Base-by-base conservation (phyloP, 2,797 vertebrate genomes). In the Sarcophilus harrisii region DNA sequence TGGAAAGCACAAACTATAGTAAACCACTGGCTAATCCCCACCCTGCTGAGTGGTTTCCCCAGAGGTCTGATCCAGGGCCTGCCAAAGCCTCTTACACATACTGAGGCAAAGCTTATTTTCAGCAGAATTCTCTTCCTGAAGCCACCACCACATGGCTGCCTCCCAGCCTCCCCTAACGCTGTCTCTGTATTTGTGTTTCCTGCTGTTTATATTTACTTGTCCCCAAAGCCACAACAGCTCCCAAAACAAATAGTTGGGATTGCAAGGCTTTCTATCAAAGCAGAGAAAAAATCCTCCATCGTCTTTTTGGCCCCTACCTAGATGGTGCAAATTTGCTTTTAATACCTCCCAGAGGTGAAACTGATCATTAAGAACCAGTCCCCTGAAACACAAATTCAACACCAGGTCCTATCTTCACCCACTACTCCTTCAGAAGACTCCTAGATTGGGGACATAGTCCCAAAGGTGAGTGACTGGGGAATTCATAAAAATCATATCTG, bases 201-300 rank as follows among this genome's bases (percentile, higher is more conserved):
- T 98, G 98, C 98, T 99, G 98, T 98, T 99, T 98, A 98, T 98
- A 99, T 99, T 99, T 99, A 98, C 98, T 99, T 98, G 97, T 98
- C 98, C 98, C 98, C 97, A 98, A 98, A 98, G 97, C 98, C 98
- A 98, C 98, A 98, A 98, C 97, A 98, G 98, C 98, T 98, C 98
- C 97, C 98, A 98, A 99, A 98, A 98, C 98, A 99, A 99, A 99
- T 98, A 98, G 96, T 98, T 98, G 95, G 98, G 98, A 93, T 98
- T 98, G 96, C 97, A 92, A 94, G 95, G 96, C 98, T 98, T 98
- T 98, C 96, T 97, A 98, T 96, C 95, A 94, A 97, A 95, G 96
- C 98, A 99, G 98, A 98, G 98, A 98, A 97, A n/a, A 55, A 96
- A 94, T 89, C 93, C 92, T 97, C 91, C 24, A 0, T 96, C 98